Evolutionary conservation across 1,140 invertebrate species (phyloP).

Genomic region (Solen grandis): DNA sequence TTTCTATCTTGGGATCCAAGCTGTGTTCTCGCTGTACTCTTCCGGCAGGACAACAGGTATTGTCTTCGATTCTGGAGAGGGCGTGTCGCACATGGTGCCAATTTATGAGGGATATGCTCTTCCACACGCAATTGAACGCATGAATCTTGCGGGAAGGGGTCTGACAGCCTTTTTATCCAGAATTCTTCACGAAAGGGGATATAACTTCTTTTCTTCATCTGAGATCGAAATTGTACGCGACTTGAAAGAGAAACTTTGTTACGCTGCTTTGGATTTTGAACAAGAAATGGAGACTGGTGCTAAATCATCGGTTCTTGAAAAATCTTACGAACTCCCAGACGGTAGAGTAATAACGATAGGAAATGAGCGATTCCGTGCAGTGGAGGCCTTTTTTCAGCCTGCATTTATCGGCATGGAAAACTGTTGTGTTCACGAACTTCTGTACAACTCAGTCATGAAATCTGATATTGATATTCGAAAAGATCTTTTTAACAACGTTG

Average conservation of each 20-base stretch:
- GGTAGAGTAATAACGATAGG: slow-evolving; percentile 86
- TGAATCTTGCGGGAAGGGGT: slow-evolving; percentile 95
- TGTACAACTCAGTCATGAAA: slow-evolving; percentile 91
- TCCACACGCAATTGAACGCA: slow-evolving; percentile 90
- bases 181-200: slow-evolving; percentile 96
- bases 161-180: slow-evolving; percentile 98
- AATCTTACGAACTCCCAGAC: slow-evolving; percentile 43
- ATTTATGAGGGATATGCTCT: slow-evolving; percentile 89
- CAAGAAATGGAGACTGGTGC: slow-evolving; percentile 96
- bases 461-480: slow-evolving; percentile 66
- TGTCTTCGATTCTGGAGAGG: slow-evolving; percentile 94
- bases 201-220: slow-evolving; percentile 93
- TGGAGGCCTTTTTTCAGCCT: slow-evolving; percentile 20
- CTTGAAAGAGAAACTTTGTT: slow-evolving; percentile 79
- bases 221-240: slow-evolving; percentile 50
- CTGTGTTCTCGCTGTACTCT: slow-evolving; percentile 94
- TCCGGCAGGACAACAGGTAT: slow-evolving; percentile 97
- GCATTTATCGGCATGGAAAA: slow-evolving; percentile 37
- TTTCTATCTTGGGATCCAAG: slow-evolving; percentile 96
- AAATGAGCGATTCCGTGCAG: slow-evolving; percentile 84
- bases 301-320: slow-evolving; percentile 67
- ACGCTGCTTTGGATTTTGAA: slow-evolving; percentile 83
- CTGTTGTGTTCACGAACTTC: slow-evolving; percentile 81
- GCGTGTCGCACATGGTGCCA: slow-evolving; percentile 95
- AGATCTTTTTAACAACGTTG: slow-evolving; percentile 55